These are phyloP conservation scores for Anguilla anguilla DNA, from an alignment of 2,797 vertebrate species.

Conservation along the genomic window DNA sequence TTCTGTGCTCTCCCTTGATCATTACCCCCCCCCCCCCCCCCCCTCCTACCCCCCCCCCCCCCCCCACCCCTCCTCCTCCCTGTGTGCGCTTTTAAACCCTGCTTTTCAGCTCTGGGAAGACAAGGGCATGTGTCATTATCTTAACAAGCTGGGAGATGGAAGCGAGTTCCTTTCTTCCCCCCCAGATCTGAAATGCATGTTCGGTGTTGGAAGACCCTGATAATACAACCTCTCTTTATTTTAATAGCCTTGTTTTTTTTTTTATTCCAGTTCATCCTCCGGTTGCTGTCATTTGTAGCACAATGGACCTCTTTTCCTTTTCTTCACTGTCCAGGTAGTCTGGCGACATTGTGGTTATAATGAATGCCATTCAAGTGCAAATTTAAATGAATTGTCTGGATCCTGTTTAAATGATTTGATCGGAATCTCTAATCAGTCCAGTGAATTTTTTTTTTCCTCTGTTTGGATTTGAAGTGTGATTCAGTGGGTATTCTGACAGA, in stretches of 20 bases:
- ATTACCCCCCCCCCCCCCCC: background rate
- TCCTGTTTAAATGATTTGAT: background rate
- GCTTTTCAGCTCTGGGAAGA: constrained; percentile 32
- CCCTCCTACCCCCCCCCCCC: no score
- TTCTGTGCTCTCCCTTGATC: constrained; percentile 65
- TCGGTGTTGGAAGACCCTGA: constrained; percentile 16
- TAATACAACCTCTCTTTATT: constrained; percentile 21
- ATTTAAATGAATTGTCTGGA: background rate
- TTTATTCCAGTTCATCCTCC: background rate
- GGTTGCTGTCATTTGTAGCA: background rate
- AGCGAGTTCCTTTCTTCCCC: background rate
- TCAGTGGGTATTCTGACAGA: constrained; percentile 28
- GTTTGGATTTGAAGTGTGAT: background rate
- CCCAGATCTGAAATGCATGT: background rate
- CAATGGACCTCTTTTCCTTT: background rate
- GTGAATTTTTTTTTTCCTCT: background rate
- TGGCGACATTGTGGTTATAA: background rate
- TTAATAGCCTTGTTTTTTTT: background rate
- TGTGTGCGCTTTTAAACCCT: constrained; percentile 27
- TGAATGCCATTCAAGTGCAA: background rate
- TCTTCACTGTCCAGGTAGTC: background rate
- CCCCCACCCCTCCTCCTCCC: background rate
- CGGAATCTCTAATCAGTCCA: background rate
- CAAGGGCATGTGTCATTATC: constrained; percentile 52
- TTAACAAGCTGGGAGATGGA: constrained; percentile 60